These are phyloP conservation scores for Erannis defoliaria DNA, from an alignment of 2,888 invertebrate species.

Conservation along the genomic window DNA sequence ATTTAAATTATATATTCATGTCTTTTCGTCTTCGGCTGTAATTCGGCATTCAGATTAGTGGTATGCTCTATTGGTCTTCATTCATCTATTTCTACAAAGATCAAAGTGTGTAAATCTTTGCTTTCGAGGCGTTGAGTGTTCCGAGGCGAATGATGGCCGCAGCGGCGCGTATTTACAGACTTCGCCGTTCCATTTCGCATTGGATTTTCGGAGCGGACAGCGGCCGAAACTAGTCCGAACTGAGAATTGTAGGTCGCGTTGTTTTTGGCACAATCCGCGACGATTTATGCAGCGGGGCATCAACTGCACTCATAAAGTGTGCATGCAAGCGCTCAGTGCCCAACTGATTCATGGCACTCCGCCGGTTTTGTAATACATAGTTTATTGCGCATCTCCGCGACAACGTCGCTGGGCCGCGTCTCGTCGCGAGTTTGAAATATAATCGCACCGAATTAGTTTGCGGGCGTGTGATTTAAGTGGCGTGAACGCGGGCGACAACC, in stretches of 20 bases:
- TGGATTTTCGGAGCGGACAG: slow-evolving; percentile 56
- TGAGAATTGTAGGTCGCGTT: slow-evolving; percentile 64
- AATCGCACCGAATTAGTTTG: slow-evolving; percentile 47
- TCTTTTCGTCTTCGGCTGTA: slow-evolving; percentile 16
- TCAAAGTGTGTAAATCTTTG: slow-evolving; percentile 45
- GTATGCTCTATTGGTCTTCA: slow-evolving; percentile 5
- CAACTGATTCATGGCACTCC: slow-evolving; percentile 66
- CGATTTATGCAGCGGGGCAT: slow-evolving; percentile 77
- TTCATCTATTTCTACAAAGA: slow-evolving; percentile 12
- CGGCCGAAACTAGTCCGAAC: slow-evolving; percentile 60
- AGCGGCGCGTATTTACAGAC: slow-evolving; percentile 60
- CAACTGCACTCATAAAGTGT: slow-evolving; percentile 82
- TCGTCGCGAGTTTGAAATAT: slow-evolving; percentile 43
- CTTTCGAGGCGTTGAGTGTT: slow-evolving; percentile 47
- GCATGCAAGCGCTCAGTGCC: slow-evolving; percentile 64
- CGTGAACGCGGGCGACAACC: slow-evolving; percentile 42
- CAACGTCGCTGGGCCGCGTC: slow-evolving; percentile 39
- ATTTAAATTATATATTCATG: slow-evolving; percentile 42
- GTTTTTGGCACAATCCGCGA: slow-evolving; percentile 72
- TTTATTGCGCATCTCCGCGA: slow-evolving; percentile 62
- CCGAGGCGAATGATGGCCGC: slow-evolving; percentile 59
- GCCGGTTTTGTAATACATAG: slow-evolving; percentile 66
- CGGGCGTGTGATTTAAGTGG: slow-evolving; percentile 47
- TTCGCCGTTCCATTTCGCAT: slow-evolving; percentile 57
- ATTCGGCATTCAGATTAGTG: neutral